These are phyloP conservation scores for Caenorhabditis remanei DNA, from an alignment of 1,140 invertebrate genomes.

Conservation along the genomic window DNA sequence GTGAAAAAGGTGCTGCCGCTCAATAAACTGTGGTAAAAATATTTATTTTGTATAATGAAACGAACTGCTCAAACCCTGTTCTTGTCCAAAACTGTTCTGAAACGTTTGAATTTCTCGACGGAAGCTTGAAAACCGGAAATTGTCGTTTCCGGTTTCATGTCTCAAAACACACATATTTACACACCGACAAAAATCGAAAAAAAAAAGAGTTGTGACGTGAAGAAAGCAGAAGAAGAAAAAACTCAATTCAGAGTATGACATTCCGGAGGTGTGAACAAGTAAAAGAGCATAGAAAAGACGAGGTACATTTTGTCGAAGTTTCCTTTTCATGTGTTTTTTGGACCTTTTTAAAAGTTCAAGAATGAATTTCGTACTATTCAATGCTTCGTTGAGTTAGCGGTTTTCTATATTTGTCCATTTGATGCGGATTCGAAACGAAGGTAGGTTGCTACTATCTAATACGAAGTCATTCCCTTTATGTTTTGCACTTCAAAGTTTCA, in stretches of 20 bases:
- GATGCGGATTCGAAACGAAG: too few relatives aligned
- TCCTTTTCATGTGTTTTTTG: background rate
- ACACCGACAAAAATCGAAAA: background rate
- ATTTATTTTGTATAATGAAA: background rate
- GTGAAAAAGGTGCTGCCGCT: too few relatives aligned
- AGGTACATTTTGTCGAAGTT: background rate
- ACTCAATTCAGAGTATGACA: background rate
- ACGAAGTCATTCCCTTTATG: background rate
- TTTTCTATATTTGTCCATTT: background rate
- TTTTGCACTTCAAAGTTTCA: background rate
- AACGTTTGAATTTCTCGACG: background rate
- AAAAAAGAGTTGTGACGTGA: background rate
- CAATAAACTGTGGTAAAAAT: too few relatives aligned
- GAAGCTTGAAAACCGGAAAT: background rate
- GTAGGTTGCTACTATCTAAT: background rate
- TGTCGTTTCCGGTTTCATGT: slow-evolving; percentile 24
- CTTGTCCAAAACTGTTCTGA: background rate
- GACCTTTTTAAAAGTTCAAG: slow-evolving; percentile 17
- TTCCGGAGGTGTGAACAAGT: slow-evolving; percentile 21
- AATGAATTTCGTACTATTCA: slow-evolving; percentile 19
- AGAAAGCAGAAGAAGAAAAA: background rate
- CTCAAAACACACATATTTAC: background rate
- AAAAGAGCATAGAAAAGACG: background rate
- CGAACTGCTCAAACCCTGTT: too few relatives aligned
- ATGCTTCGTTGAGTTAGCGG: background rate